Evolutionary conservation across 37 sponge, comb jelly and placozoan species (phyloP).

Genomic region (Oscarella lobularis): DNA sequence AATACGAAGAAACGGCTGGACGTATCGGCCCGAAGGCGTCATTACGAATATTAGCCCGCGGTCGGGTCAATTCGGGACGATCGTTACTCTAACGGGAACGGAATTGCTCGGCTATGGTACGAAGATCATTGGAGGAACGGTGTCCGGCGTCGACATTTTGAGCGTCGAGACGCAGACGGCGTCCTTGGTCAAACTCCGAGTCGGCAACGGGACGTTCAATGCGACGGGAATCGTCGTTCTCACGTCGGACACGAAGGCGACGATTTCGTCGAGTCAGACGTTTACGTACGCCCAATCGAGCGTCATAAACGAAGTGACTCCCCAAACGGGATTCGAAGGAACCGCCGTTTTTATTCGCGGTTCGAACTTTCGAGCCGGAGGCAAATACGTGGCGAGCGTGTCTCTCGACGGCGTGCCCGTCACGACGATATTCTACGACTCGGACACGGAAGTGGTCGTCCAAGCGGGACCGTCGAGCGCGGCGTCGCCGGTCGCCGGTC

Average conservation of each 20-base stretch:
- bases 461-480: constrained; percentile 46
- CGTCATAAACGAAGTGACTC: constrained; percentile 15
- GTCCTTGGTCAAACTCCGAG: constrained; percentile 11
- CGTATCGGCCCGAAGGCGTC: constrained; percentile 19
- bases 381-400: constrained; percentile 6
- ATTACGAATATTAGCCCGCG: constrained; percentile 43
- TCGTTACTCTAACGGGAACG: constrained; percentile 29
- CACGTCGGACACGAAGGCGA: constrained; percentile 26
- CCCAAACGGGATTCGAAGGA: constrained; percentile 35
- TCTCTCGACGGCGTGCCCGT: constrained; percentile 40
- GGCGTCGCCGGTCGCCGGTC: constrained; percentile 3
- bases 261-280: constrained; percentile 10
- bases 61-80: constrained; percentile 33
- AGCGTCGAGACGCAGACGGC: background rate
- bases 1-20: constrained; percentile 21
- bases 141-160: constrained; percentile 26
- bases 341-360: constrained; percentile 38
- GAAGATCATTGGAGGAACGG: constrained; percentile 4
- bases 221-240: constrained; percentile 23
- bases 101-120: constrained; percentile 34
- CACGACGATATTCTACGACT: constrained; percentile 16
- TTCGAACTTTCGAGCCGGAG: background rate
- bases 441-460: constrained; percentile 24
- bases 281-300: constrained; percentile 42
- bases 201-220: background rate